Conservation (phyloP, 2,888 invertebrate genomes). For the Rapana venosa region DNA sequence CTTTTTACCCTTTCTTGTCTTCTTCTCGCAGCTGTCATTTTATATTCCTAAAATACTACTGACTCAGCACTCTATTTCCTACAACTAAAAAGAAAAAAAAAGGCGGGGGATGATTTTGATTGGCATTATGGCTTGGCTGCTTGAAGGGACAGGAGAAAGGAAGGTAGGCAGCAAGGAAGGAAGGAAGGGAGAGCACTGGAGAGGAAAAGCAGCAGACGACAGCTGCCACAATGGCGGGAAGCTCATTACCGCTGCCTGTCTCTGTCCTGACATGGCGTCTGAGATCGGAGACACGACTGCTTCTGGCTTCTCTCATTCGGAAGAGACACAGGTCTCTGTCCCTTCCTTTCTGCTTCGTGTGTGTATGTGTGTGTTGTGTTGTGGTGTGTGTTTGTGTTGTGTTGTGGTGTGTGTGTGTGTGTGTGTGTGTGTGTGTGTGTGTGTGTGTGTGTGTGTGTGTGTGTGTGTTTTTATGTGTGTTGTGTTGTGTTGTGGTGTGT, state of each 20-base stretch:
- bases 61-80: too few species aligned
- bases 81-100: too few species aligned
- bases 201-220: conserved; percentile 18
- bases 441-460: neutral
- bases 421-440: neutral
- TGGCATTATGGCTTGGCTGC: too few species aligned
- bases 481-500: too few species aligned
- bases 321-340: neutral
- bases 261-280: neutral
- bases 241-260: neutral
- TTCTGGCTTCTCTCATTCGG: neutral
- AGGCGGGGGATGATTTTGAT: too few species aligned
- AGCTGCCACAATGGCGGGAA: neutral
- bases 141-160: too few species aligned
- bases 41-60: too few species aligned
- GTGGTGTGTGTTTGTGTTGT: too few species aligned
- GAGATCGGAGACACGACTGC: neutral
- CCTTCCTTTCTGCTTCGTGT: neutral
- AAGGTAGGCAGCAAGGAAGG: neutral
- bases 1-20: too few species aligned
- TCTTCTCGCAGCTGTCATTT: too few species aligned
- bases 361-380: neutral
- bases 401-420: neutral
- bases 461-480: neutral
- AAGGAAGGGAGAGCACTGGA: neutral